Percentiles rank a stretch among this genome's conserved stretches.
phyloP scores from a whole-genome alignment of 2,113 vertebrate genomes.

The Dendropsophus ebraccatus region DNA sequence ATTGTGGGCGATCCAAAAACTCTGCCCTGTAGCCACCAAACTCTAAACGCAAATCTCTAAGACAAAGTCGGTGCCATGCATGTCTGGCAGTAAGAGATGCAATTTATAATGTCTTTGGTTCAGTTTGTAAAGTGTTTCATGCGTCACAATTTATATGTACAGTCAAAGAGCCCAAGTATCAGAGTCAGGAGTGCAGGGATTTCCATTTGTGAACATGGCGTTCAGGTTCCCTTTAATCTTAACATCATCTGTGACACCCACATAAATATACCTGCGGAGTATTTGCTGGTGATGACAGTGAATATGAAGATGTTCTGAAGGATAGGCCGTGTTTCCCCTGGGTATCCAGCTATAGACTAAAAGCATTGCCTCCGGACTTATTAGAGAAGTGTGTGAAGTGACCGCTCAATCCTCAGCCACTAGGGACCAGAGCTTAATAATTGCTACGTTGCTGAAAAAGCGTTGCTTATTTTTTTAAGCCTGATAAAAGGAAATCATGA shows the following conservation, averaged over 20 bases:
- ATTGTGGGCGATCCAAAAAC: neutral
- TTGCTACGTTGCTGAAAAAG: neutral
- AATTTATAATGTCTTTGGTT: neutral
- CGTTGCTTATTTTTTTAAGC: neutral
- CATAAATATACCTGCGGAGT: slow-evolving; percentile 21
- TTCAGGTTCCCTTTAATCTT: neutral
- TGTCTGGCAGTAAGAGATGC: too few relatives aligned
- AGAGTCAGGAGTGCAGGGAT: neutral
- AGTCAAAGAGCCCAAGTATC: neutral
- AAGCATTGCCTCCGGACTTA: slow-evolving; percentile 41
- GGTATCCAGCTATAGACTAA: slow-evolving; percentile 7
- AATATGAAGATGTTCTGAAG: neutral
- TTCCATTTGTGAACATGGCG: slow-evolving; percentile 13
- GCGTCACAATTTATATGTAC: neutral
- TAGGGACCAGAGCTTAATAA: slow-evolving; percentile 18
- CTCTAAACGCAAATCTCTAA: neutral
- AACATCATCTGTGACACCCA: neutral
- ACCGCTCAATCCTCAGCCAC: slow-evolving; percentile 20
- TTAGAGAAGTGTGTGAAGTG: slow-evolving; percentile 38
- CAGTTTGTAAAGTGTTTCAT: neutral
- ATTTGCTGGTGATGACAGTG: neutral
- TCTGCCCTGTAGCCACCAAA: neutral
- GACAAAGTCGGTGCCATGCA: neutral
- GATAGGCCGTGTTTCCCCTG: neutral
- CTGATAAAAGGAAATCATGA: neutral